Evolutionary conservation across 2,888 invertebrate genomes (phyloP), one percentile per base, ranked within the genome.

Genomic region (Plebejus argus): DNA sequence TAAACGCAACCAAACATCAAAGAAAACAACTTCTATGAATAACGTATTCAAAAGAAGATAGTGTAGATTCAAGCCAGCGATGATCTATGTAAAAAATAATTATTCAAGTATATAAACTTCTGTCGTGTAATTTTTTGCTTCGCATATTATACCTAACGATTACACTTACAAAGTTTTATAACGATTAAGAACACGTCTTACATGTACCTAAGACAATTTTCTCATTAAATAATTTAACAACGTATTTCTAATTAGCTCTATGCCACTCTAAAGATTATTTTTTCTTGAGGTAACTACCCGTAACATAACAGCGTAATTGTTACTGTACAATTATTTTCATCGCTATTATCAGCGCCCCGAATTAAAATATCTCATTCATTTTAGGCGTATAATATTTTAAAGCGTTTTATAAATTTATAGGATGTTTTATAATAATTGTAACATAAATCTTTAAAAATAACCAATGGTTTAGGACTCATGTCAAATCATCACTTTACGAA

Each of bases 381-480:
- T 23, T 56, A 0, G 53, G 5, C n/a, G 33, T 20, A 0, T 15
- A 33, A 53, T 53, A 53, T 53, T 66, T 15, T 15, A 28, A 66
- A 66, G 5, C 6, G 10, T 35, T 56, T n/a, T n/a, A 35, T 76
- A 23, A n/a, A n/a, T n/a, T n/a, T n/a, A n/a, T n/a, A n/a, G n/a
- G n/a, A n/a, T n/a, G n/a, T n/a, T n/a, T n/a, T n/a, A n/a, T n/a
- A n/a, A n/a, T n/a, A n/a, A 74, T 75, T 53, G 33, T 39, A 28
- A 66, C 39, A 49, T 35, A 70, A 66, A 76, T 70, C 18, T 15
- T n/a, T 12, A 18, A 61, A 20, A 3, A 28, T 75, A 71, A 78
- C 89, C 86, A 85, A 87, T 84, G 81, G 91, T 92, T 92, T 81
- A 15, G 77, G 58, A 84, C 80, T 83, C 75, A 82, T 84, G 85